Percentiles rank a stretch among this genome's conserved stretches.
Conservation (phyloP, 2,113 vertebrate species). For the Azemiops feae region DNA sequence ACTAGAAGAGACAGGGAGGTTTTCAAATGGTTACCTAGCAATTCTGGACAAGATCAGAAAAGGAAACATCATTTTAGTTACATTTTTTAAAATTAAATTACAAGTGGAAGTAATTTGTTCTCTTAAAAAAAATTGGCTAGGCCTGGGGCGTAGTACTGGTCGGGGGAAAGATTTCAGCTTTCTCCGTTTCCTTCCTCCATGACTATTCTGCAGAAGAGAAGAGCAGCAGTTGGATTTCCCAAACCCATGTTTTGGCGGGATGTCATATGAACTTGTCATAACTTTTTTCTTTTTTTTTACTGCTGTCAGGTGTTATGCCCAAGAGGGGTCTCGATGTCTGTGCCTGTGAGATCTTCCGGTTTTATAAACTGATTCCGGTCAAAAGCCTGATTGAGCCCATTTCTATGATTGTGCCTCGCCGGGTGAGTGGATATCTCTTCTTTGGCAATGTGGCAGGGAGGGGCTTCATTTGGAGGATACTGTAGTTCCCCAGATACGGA, state of each 20-base stretch:
- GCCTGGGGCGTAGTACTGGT: not conserved
- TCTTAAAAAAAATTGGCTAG: not conserved
- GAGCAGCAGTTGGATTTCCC: not conserved
- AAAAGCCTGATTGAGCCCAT: constrained; percentile 88
- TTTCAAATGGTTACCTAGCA: not conserved
- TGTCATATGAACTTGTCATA: not conserved
- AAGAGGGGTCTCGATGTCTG: constrained; percentile 90
- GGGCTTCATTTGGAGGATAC: not conserved
- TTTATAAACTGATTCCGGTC: constrained; percentile 89
- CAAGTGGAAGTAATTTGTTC: not conserved
- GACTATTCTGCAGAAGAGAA: not conserved
- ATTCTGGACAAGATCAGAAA: not conserved
- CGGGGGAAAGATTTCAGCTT: not conserved
- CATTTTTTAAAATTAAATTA: not conserved
- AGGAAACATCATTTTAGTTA: not conserved
- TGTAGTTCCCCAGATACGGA: not conserved
- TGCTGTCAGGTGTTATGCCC: constrained; percentile 83
- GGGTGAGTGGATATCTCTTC: constrained; percentile 70
- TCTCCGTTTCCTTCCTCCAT: not conserved
- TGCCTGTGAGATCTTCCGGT: constrained; percentile 92
- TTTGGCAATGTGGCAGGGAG: not conserved
- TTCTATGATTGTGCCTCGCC: constrained; percentile 92
- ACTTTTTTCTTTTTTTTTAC: not conserved
- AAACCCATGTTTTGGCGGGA: not conserved
- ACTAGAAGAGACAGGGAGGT: not conserved